phyloP scores from a whole-genome alignment of 2,888 invertebrate genomes.

The Phyllotreta cruciferae region DNA sequence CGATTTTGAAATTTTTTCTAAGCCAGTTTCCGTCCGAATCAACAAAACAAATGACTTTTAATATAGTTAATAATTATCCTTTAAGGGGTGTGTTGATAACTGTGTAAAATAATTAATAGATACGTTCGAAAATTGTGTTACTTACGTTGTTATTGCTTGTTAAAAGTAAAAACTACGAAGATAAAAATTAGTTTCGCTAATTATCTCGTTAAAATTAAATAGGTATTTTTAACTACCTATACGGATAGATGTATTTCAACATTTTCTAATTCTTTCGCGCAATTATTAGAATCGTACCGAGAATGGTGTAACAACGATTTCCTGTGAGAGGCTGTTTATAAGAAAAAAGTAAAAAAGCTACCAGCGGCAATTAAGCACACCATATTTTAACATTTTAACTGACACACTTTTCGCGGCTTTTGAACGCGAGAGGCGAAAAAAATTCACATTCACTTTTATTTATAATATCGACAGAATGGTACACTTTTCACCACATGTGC shows the following conservation, averaged over 20 bases:
- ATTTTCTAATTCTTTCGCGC: slow-evolving; percentile 2
- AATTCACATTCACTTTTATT: slow-evolving; percentile 40
- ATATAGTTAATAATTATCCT: slow-evolving; percentile 1
- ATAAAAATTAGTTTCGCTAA: too few relatives aligned
- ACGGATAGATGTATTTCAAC: slow-evolving; percentile 7
- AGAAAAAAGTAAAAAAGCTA: slow-evolving; percentile 15
- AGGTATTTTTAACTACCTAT: not conserved
- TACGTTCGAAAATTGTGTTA: too few relatives aligned
- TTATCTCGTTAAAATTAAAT: too few relatives aligned
- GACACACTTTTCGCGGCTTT: slow-evolving; percentile 40
- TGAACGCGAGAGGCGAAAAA: slow-evolving; percentile 22
- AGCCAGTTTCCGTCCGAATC: slow-evolving; percentile 15
- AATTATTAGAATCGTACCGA: slow-evolving; percentile 21
- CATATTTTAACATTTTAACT: slow-evolving; percentile 35
- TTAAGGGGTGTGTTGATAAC: not conserved
- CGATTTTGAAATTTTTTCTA: slow-evolving; percentile 27
- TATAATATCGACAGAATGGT: slow-evolving; percentile 11
- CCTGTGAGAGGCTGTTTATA: slow-evolving; percentile 6
- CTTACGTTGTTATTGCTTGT: too few relatives aligned
- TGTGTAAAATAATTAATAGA: too few relatives aligned
- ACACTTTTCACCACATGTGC: slow-evolving; percentile 29
- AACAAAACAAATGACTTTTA: not conserved
- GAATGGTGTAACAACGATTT: slow-evolving; percentile 28
- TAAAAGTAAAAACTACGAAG: too few relatives aligned
- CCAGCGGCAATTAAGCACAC: slow-evolving; percentile 16